Evolutionary conservation across 1,140 invertebrate genomes (phyloP), one percentile per base, ranked within the genome.

Genomic region (Littorina saxatilis): DNA sequence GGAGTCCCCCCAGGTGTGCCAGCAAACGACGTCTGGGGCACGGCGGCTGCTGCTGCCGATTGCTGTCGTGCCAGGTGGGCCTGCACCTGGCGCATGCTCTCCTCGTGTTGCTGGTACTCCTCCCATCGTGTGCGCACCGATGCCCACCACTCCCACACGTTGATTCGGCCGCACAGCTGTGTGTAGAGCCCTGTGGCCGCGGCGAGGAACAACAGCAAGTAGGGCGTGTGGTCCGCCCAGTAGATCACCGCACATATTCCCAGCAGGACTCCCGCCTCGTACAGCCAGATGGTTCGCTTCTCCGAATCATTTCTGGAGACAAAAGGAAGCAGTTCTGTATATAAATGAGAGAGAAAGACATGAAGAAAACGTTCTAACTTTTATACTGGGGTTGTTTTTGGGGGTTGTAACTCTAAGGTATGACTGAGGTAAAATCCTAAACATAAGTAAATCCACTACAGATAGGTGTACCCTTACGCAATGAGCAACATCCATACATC

Each of bases 61-160:
- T 82, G 82, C 74, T 85, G 84, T 40, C 82, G 73, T n/a, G 43
- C 52, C 52, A 83, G 78, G 61, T 88, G 87, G 4, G 79, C 80
- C 52, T 85, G 79, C n/a, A 88, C 84, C 7, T 85, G 81, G 61
- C 87, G 83, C 83, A 91, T 86, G 79, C 88, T 91, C 78, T 92
- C 90, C 63, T 90, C 81, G 75, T 91, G 91, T 66, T 92, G 90
- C 52, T 90, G 85, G 76, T 91, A 89, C 63, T 91, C 91, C 52
- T 91, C 90, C 91, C 91, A 92, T 61, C 87, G 76, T 35, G 83
- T 83, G 68, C 79, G 81, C 55, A 87, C 58, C n/a, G 50, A 70
- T 20, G 63, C 66, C 84, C 86, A 86, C 81, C 81, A 86, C 40
- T 86, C 47, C 23, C 83, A 47, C 63, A 91, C 43, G 77, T 88